phyloP scores from a whole-genome alignment of 2,113 vertebrate species.

The Urocolius indicus region DNA sequence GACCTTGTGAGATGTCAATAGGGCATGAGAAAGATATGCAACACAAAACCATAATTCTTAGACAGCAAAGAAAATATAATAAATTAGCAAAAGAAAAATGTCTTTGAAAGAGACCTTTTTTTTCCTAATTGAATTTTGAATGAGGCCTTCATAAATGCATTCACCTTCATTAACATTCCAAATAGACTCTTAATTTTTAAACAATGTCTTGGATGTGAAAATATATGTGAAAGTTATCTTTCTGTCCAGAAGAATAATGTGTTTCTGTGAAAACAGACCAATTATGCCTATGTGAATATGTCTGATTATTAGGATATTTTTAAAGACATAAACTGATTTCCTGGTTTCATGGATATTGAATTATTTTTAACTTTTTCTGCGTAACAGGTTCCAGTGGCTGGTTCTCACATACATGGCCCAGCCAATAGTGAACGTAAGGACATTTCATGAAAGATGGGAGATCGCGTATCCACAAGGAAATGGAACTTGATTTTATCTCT shows the following conservation, averaged over 20 bases:
- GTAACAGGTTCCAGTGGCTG: neutral
- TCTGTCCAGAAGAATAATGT: neutral
- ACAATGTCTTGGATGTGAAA: neutral
- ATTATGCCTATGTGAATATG: neutral
- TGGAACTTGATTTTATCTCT: neutral
- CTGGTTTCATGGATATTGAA: neutral
- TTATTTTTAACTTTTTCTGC: neutral
- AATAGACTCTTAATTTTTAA: neutral
- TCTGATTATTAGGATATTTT: neutral
- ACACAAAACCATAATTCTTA: neutral
- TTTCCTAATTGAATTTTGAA: neutral
- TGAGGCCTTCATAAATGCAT: neutral
- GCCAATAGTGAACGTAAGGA: neutral
- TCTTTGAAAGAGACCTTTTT: neutral
- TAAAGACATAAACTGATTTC: neutral
- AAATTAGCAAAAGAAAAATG: neutral
- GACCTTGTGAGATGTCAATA: neutral
- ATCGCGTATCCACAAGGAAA: neutral
- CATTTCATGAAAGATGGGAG: neutral
- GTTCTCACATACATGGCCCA: neutral
- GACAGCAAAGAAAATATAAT: neutral
- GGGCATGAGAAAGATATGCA: neutral
- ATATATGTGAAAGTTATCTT: neutral
- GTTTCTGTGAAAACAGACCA: neutral
- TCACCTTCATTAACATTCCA: neutral